These are phyloP conservation scores for Loriculus beryllinus DNA, from an alignment of 2,797 vertebrate species.

Conservation along the genomic window DNA sequence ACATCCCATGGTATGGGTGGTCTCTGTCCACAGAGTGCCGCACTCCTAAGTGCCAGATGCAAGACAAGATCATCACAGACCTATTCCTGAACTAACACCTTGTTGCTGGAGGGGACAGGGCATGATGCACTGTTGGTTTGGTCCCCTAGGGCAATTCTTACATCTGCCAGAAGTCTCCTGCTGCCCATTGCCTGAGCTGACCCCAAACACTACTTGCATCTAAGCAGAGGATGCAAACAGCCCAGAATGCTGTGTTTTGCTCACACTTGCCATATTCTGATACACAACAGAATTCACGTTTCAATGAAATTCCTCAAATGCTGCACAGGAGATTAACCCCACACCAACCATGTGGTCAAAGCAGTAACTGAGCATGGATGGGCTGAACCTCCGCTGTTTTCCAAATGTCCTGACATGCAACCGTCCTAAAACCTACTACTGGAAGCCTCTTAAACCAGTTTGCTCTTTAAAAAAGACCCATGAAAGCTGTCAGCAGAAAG, in stretches of 20 bases:
- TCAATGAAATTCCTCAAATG: not conserved
- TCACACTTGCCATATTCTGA: not conserved
- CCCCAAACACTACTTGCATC: not conserved
- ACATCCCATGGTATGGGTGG: not conserved
- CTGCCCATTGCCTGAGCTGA: not conserved
- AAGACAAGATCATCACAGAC: not conserved
- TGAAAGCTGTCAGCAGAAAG: not conserved
- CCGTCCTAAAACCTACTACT: not conserved
- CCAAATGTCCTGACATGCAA: fast-evolving
- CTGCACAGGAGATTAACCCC: not conserved
- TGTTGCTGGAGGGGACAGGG: not conserved
- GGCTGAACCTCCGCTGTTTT: not conserved
- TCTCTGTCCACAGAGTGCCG: not conserved
- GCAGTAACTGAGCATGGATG: not conserved
- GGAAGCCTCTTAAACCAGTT: not conserved
- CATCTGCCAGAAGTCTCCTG: not conserved
- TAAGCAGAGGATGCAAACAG: not conserved
- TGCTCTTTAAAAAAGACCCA: not conserved
- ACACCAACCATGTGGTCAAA: not conserved
- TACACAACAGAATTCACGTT: fast-evolving
- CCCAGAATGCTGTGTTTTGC: not conserved
- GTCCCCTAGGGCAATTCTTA: not conserved
- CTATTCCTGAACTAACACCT: not conserved
- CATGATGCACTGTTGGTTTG: not conserved
- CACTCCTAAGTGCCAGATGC: not conserved